Conservation (phyloP, 2,113 vertebrate species). For the Seriola quinqueradiata region DNA sequence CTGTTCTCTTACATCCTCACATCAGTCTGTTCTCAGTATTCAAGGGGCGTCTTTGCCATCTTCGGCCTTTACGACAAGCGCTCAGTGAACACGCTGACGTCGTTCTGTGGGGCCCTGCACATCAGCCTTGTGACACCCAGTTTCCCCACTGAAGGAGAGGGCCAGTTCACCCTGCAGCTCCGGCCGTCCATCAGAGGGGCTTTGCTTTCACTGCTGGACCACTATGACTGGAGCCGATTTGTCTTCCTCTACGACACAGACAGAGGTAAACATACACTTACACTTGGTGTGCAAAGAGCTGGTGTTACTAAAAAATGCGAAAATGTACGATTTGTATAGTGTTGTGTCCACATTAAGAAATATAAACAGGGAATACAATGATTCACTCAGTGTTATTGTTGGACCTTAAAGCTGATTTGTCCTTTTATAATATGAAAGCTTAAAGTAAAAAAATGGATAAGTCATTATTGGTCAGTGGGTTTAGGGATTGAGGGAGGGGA, state of each 20-base stretch:
- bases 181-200: constrained; percentile 94
- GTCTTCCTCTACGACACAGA: constrained; percentile 98
- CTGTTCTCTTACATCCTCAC: constrained; percentile 2
- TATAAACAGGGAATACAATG: background rate
- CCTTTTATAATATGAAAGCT: background rate
- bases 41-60: constrained; percentile 98
- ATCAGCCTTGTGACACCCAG: constrained; percentile 98
- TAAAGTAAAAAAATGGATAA: background rate
- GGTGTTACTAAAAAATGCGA: background rate
- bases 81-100: constrained; percentile 98
- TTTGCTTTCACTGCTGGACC: constrained; percentile 93
- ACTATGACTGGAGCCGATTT: constrained; percentile 97
- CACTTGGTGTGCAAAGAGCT: background rate
- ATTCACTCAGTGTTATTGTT: background rate
- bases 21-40: constrained; percentile 98
- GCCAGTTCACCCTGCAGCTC: constrained; percentile 97
- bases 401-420: background rate
- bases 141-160: constrained; percentile 96
- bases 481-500: background rate
- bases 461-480: background rate
- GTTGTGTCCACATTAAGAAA: background rate
- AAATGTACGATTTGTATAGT: background rate
- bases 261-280: constrained; percentile 86
- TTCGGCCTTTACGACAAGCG: constrained; percentile 99
- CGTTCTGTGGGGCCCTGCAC: constrained; percentile 98